These are phyloP conservation scores for Antedon bifida DNA, from an alignment of 35 echinoderm and acorn worm species.

Conservation along the genomic window DNA sequence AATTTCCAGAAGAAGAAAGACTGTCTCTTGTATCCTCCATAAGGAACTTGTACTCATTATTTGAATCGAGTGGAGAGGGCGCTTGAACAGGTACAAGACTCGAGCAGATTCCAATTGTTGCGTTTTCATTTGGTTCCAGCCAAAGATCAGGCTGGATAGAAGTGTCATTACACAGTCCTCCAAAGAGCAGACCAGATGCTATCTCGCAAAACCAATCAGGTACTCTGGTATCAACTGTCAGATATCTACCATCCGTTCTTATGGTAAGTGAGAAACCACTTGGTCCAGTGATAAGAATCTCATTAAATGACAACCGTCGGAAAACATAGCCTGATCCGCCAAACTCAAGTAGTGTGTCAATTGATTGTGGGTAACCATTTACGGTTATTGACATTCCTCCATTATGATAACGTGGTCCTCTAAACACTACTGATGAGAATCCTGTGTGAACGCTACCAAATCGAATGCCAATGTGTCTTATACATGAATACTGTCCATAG, in stretches of 20 bases:
- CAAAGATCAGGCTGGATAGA: background rate
- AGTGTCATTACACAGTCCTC: conserved; percentile 41
- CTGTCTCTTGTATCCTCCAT: conserved; percentile 1
- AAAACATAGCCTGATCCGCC: conserved; percentile 48
- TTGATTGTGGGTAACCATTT: conserved; percentile 12
- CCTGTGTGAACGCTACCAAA: conserved; percentile 47
- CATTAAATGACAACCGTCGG: conserved; percentile 48
- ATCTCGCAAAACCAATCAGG: conserved; percentile 38
- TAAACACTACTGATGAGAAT: conserved; percentile 32
- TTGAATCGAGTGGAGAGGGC: conserved; percentile 19
- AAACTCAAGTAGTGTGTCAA: conserved; percentile 41
- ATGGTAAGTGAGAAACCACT: conserved; percentile 34
- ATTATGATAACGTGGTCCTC: conserved; percentile 9
- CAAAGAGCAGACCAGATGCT: conserved; percentile 47
- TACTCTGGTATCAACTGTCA: conserved; percentile 41
- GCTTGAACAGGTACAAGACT: conserved; percentile 1
- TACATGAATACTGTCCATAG: conserved; percentile 46
- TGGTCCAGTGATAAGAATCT: conserved; percentile 52
- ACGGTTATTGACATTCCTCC: conserved; percentile 25
- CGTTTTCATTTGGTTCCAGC: background rate
- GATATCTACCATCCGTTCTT: conserved; percentile 37
- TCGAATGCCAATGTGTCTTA: conserved; percentile 49
- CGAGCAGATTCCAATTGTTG: conserved; percentile 6
- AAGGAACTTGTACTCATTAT: conserved; percentile 7
- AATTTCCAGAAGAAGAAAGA: background rate